Conservation (phyloP, 2,113 vertebrate species). For the Casuarius casuarius region DNA sequence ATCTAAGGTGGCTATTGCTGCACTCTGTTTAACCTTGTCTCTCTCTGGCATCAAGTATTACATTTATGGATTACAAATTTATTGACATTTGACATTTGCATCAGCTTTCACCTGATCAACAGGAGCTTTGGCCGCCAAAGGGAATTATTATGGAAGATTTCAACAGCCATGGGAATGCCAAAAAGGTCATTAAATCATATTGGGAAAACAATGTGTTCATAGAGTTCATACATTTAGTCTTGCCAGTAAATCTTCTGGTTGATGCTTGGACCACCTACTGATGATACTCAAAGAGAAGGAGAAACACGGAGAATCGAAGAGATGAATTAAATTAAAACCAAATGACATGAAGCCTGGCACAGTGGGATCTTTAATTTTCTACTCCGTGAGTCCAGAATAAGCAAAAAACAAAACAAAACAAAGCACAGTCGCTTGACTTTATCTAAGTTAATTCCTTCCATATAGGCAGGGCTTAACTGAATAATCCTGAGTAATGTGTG, state of each 20-base stretch:
- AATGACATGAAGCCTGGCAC: conserved; percentile 59
- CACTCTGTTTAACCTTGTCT: conserved; percentile 61
- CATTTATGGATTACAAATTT: conserved; percentile 78
- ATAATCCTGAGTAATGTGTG: conserved; percentile 64
- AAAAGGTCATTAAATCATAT: conserved; percentile 80
- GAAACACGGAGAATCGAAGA: conserved; percentile 40
- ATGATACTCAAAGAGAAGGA: conserved; percentile 40
- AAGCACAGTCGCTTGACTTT: conserved; percentile 48
- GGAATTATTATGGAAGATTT: conserved; percentile 76
- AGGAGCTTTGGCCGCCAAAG: conserved; percentile 71
- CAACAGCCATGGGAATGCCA: conserved; percentile 72
- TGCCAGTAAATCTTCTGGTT: conserved; percentile 74
- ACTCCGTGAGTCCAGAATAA: conserved; percentile 61
- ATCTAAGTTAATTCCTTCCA: conserved; percentile 34
- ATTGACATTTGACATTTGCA: conserved; percentile 78
- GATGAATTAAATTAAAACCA: conserved; percentile 71
- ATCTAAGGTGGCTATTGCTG: conserved; percentile 30
- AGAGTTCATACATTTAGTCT: conserved; percentile 64
- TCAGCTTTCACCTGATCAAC: conserved; percentile 76
- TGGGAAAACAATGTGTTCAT: conserved; percentile 72
- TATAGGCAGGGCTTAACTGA: conserved; percentile 55
- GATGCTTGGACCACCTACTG: conserved; percentile 71
- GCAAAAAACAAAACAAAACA: conserved; percentile 9
- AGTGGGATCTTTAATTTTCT: conserved; percentile 58
- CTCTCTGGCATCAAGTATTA: conserved; percentile 41